These are phyloP conservation scores for Channallabes apus DNA, from an alignment of 2,797 vertebrate genomes.

Conservation along the genomic window DNA sequence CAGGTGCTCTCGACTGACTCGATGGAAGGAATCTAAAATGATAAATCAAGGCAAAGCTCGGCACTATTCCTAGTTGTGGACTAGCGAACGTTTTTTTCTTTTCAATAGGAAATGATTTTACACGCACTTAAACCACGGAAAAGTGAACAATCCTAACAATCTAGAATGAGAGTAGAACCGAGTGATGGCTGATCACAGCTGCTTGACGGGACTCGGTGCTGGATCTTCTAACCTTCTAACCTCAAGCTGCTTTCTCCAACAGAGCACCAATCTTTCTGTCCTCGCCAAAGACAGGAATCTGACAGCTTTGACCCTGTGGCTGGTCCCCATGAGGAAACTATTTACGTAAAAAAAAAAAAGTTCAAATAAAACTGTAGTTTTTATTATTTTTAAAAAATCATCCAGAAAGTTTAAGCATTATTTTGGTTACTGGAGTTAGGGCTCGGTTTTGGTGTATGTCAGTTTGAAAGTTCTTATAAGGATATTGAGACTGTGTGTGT, in stretches of 20 bases:
- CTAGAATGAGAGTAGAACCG: background rate
- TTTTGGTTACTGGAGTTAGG: background rate
- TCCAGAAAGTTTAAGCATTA: background rate
- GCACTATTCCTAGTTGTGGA: background rate
- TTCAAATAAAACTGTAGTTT: background rate
- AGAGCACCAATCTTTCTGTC: constrained; percentile 17
- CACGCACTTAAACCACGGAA: background rate
- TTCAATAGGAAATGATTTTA: background rate
- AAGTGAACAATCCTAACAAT: background rate
- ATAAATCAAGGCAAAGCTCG: background rate
- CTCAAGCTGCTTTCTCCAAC: constrained; percentile 22
- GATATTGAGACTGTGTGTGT: background rate
- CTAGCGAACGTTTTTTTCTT: background rate
- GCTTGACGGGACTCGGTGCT: constrained; percentile 3
- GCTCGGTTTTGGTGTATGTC: background rate
- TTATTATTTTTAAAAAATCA: background rate
- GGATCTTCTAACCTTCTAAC: constrained; percentile 37
- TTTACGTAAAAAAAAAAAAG: background rate
- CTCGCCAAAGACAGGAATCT: constrained; percentile 18
- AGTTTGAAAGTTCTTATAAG: background rate
- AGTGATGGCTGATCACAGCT: constrained; percentile 27
- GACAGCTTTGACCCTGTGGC: constrained; percentile 6
- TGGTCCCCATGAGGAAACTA: background rate
- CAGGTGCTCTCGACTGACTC: constrained; percentile 47
- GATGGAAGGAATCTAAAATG: background rate